A percentile compares a stretch with the other conserved stretches of the same genome.
These are phyloP conservation scores for Nerophis lumbriciformis DNA, from an alignment of 2,113 vertebrate species.

Conservation along the genomic window DNA sequence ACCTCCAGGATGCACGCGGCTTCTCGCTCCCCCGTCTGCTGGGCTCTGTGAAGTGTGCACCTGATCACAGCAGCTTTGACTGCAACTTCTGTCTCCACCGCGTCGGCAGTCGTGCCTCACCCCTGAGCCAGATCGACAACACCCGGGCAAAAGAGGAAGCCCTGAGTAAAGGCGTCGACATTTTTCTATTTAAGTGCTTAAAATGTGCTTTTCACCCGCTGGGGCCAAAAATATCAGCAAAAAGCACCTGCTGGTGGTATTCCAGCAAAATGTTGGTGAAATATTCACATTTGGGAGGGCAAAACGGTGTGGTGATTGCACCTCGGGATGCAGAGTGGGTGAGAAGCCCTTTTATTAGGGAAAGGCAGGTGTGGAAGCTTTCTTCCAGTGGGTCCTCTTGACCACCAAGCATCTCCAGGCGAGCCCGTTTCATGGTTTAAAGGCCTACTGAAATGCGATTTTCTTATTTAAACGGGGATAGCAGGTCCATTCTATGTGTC, in stretches of 20 bases:
- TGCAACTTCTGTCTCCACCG: conserved; percentile 65
- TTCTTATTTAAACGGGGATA: no score
- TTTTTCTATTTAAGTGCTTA: conserved; percentile 47
- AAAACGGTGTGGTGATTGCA: no score
- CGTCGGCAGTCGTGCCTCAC: conserved; percentile 52
- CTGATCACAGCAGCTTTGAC: conserved; percentile 65
- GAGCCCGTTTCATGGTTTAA: no score
- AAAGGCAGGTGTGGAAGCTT: no score
- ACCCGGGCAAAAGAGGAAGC: conserved; percentile 47
- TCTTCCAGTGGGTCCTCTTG: no score
- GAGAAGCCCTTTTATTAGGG: no score
- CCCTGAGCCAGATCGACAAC: conserved; percentile 65
- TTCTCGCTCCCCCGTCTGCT: conserved; percentile 66
- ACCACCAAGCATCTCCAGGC: no score
- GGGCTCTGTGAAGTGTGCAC: conserved; percentile 65
- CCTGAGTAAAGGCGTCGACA: conserved; percentile 55
- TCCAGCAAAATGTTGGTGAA: no score
- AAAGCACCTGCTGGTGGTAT: conserved; percentile 18
- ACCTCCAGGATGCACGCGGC: conserved; percentile 61
- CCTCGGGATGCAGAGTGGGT: no score
- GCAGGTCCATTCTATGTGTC: no score
- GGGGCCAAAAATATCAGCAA: conserved; percentile 36
- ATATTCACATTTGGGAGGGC: no score
- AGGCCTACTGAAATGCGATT: no score
- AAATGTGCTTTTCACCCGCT: conserved; percentile 52